phyloP scores from a whole-genome alignment of 92 coral and sea anemone species.

The Blastomussa wellsi region DNA sequence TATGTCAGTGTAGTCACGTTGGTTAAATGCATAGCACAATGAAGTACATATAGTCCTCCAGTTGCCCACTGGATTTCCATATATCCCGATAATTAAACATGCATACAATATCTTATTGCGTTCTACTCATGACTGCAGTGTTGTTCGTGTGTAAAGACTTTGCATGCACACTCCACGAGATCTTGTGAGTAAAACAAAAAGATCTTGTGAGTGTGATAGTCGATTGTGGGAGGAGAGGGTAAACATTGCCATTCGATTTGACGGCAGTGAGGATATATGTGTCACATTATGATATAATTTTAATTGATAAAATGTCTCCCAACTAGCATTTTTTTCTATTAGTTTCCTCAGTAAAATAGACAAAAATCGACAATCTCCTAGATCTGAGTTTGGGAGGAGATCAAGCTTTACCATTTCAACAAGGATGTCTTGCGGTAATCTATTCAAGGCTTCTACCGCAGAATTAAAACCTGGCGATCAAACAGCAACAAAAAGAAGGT shows the following conservation, averaged over 20 bases:
- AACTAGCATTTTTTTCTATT: neutral
- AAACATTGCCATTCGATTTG: neutral
- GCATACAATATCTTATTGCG: no score
- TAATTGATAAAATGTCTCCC: neutral
- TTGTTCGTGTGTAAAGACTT: no score
- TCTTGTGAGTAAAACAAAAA: no score
- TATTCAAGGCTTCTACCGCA: constrained; percentile 77
- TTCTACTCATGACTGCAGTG: no score
- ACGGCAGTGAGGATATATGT: neutral
- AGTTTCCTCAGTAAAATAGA: neutral
- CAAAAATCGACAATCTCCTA: neutral
- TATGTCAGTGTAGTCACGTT: no score
- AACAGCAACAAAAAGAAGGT: neutral
- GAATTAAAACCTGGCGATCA: constrained; percentile 58
- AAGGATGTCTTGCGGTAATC: constrained; percentile 79
- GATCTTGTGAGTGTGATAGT: no score
- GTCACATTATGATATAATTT: neutral
- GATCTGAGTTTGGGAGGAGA: no score
- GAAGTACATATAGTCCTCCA: no score
- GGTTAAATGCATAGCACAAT: no score
- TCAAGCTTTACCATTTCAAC: constrained; percentile 63
- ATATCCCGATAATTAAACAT: no score
- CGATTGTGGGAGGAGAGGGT: neutral
- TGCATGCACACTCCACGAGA: no score
- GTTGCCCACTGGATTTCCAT: no score